Conservation (phyloP, 2,797 vertebrate species). For the Pseudotriccus pelzelni region DNA sequence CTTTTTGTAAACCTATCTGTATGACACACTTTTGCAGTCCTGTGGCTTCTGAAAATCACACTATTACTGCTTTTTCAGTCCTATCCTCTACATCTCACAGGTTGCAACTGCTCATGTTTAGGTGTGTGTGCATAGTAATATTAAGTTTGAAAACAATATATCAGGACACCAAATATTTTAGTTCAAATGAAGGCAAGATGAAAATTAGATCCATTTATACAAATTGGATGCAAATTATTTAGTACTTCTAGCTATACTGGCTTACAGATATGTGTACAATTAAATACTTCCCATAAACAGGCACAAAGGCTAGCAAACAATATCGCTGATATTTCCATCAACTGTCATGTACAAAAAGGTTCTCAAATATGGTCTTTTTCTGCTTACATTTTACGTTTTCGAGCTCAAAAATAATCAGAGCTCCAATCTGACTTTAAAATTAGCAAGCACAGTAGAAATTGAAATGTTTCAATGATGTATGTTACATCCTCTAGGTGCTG, state of each 20-base stretch:
- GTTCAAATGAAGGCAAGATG: background rate
- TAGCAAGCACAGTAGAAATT: background rate
- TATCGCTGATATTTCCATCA: background rate
- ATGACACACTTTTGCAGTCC: background rate
- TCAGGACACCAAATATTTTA: background rate
- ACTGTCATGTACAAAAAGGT: background rate
- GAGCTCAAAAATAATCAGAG: background rate
- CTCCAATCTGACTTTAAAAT: background rate
- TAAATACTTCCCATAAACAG: background rate
- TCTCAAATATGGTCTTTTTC: background rate
- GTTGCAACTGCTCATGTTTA: background rate
- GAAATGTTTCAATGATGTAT: background rate
- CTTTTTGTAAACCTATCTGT: background rate
- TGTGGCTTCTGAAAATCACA: background rate
- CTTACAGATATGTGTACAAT: background rate
- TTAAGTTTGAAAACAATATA: background rate
- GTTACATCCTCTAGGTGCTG: background rate
- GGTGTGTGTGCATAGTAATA: background rate
- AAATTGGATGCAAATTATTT: background rate
- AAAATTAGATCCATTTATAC: background rate
- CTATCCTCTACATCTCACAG: background rate
- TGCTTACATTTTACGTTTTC: background rate
- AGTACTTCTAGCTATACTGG: background rate
- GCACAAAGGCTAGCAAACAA: background rate
- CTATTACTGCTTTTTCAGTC: background rate